phyloP scores from a whole-genome alignment of 37 sponge, comb jelly and placozoan genomes.

The Ianthella basta region DNA sequence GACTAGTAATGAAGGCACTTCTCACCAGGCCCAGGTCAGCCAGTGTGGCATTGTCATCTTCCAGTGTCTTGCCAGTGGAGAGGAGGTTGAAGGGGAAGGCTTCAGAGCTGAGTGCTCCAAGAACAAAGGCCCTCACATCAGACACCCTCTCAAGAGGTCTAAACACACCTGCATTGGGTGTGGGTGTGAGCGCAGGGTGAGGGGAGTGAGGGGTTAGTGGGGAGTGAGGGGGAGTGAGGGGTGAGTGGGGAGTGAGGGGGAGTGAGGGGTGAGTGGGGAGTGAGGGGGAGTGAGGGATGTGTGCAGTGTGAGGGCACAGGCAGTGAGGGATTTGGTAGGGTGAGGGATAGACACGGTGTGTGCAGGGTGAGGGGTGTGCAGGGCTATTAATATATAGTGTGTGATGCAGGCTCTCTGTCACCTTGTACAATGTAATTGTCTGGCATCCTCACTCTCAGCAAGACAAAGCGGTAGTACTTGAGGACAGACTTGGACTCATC shows the following conservation, averaged over 20 bases:
- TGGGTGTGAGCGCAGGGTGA: background rate
- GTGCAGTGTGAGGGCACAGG: too few species aligned
- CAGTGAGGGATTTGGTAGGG: too few species aligned
- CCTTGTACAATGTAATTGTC: slow-evolving; percentile 78
- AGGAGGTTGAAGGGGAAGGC: slow-evolving; percentile 44
- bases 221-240: background rate
- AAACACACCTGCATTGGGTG: slow-evolving; percentile 54
- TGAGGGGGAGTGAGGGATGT: too few species aligned
- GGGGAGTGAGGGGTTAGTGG: background rate
- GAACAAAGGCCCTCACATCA: slow-evolving; percentile 59
- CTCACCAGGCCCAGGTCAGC: slow-evolving; percentile 71
- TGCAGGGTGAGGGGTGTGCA: too few species aligned
- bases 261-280: too few species aligned
- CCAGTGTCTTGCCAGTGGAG: slow-evolving; percentile 31
- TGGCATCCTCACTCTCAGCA: slow-evolving; percentile 69
- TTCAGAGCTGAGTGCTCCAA: slow-evolving; percentile 27
- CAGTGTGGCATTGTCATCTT: slow-evolving; percentile 53
- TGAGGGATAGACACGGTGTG: too few species aligned
- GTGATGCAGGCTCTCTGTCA: background rate
- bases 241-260: too few species aligned
- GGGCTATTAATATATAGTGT: too few species aligned
- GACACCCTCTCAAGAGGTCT: slow-evolving; percentile 64
- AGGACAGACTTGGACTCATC: slow-evolving; percentile 57
- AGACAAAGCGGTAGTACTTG: slow-evolving; percentile 62
- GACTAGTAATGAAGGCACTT: too few species aligned